phyloP scores from a whole-genome alignment of 2,113 vertebrate genomes.

The Leuciscus idus region DNA sequence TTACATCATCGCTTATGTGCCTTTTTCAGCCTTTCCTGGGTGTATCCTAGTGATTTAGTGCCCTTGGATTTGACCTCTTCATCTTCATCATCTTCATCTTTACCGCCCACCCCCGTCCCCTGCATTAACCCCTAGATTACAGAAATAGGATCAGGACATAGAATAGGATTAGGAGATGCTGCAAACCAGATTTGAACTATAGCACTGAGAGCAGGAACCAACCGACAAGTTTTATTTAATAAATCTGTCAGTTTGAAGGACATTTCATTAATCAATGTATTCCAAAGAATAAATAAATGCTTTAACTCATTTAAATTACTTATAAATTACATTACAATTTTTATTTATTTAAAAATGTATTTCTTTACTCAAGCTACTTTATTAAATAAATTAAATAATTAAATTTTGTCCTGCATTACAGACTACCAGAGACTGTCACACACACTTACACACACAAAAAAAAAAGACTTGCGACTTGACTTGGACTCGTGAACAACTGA shows the following conservation, averaged over 20 bases:
- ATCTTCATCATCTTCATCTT: conserved; percentile 13
- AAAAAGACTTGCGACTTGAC: too few relatives aligned
- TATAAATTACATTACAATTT: too few relatives aligned
- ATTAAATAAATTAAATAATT: too few relatives aligned
- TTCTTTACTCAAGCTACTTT: too few relatives aligned
- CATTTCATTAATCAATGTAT: not conserved
- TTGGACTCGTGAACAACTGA: too few relatives aligned
- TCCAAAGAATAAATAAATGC: not conserved
- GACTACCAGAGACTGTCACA: too few relatives aligned
- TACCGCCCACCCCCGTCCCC: not conserved
- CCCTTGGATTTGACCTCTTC: conserved; percentile 14
- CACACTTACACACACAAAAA: too few relatives aligned
- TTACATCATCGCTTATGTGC: conserved; percentile 36
- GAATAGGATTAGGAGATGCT: not conserved
- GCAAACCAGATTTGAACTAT: not conserved
- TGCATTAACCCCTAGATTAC: not conserved
- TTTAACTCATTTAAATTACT: too few relatives aligned
- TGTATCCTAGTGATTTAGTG: conserved; percentile 8
- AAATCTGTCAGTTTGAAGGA: not conserved
- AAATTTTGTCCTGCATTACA: too few relatives aligned
- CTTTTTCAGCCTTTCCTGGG: conserved; percentile 4
- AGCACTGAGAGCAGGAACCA: not conserved
- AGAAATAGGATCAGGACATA: not conserved
- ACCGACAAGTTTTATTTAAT: not conserved
- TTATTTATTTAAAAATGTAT: too few relatives aligned